These are phyloP conservation scores for Urocyon cinereoargenteus DNA, from an alignment of 2,797 vertebrate species.

Conservation along the genomic window DNA sequence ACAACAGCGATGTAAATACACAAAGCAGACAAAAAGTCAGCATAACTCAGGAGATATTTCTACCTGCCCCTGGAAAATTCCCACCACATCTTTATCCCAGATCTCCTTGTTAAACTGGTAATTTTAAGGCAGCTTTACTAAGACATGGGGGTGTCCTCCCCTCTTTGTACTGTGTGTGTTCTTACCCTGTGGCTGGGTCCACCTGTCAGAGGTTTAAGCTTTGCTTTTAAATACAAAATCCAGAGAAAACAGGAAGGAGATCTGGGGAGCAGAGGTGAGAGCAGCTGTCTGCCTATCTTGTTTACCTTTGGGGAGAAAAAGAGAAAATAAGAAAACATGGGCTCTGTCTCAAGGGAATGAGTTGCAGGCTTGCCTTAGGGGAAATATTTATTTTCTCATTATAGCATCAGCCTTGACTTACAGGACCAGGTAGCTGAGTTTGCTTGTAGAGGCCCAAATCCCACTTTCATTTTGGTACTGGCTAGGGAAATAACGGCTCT, in stretches of 20 bases:
- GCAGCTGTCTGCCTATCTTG: neutral
- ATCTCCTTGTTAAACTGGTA: neutral
- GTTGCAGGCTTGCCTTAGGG: neutral
- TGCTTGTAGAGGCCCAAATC: neutral
- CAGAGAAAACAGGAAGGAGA: neutral
- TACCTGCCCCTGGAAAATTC: neutral
- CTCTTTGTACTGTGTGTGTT: neutral
- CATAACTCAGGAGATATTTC: neutral
- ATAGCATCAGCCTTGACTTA: neutral
- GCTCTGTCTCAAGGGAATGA: neutral
- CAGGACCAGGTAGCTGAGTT: neutral
- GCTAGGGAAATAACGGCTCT: neutral
- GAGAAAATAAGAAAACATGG: slow-evolving; percentile 14
- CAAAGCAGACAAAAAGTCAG: neutral
- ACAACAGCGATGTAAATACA: neutral
- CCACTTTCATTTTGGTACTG: neutral
- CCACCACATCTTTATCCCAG: neutral
- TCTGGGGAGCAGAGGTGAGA: neutral
- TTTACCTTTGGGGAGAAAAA: slow-evolving; percentile 36
- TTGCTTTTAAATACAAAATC: slow-evolving; percentile 55
- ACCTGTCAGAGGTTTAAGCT: neutral
- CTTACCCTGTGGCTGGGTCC: neutral
- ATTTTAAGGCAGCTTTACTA: neutral
- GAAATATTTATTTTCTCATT: slow-evolving; percentile 20
- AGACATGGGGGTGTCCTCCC: neutral